Base-by-base conservation (phyloP, 2,113 vertebrate species). In the Onychostoma macrolepis region DNA sequence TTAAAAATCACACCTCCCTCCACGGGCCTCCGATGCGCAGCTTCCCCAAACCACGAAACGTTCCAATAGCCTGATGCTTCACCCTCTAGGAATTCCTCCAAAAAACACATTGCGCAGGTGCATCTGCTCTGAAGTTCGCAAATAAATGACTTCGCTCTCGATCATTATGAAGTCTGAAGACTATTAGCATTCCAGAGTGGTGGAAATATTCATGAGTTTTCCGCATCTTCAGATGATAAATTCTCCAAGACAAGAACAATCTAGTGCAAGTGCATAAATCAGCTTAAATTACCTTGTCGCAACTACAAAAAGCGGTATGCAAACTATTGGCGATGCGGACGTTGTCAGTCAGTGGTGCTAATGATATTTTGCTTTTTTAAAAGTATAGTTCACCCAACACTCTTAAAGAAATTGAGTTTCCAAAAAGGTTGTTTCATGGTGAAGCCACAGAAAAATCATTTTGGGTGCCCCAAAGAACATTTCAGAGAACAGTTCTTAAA, bases 21-120 rank as follows among this genome's bases (percentile, higher is more conserved):
- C 63, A 74, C 1, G n/a, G 76, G 45, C 76, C 80, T 78, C 63
- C 17, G n/a, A 85, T 65, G 81, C 43, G 10, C 65, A 53, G 86
- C 86, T 83, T 89, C 83, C 78, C 48, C 79, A 79, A 89, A 88
- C 84, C 80, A 63, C 58, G 74, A 86, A 87, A 89, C 63, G 80
- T 89, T 89, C 84, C 75, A 86, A 80, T 43, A 75, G 75, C 48
- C 65, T 71, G 80, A 71, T 80, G 88, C 71, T 71, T 89, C 86
- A 83, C 45, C 50, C 28, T 6, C 36, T 65, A 86, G 86, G 84
- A 89, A 89, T 88, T 33, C 69, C 80, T 89, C 86, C 75, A 83
- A 63, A 84, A 87, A 65, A 85, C 74, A 87, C 86, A 85, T 43
- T 71, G 17, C 21, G 69, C 86, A 89, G 89, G 86, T 89, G 89